Evolutionary conservation across 2,888 invertebrate genomes (phyloP).

Genomic region (Blastobasis lacticolella): DNA sequence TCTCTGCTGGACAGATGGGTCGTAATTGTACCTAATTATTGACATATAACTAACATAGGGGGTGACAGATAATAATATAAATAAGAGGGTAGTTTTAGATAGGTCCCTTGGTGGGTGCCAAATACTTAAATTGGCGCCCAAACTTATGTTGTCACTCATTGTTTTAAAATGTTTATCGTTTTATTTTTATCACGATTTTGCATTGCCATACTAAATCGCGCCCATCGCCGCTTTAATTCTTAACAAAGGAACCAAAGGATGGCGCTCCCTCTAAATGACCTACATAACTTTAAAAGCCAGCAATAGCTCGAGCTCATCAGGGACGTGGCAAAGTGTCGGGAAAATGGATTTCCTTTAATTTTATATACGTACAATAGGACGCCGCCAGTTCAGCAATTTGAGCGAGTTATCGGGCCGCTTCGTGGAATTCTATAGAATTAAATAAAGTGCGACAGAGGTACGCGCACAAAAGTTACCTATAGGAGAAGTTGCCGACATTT

Average conservation of each 20-base stretch:
- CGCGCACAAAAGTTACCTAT: slow-evolving; percentile 26
- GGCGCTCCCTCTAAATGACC: slow-evolving; percentile 21
- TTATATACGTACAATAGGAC: slow-evolving; percentile 38
- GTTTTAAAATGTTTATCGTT: too few species aligned
- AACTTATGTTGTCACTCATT: too few species aligned
- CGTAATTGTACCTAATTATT: slow-evolving; percentile 1
- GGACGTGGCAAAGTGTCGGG: slow-evolving; percentile 30
- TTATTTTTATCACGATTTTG: too few species aligned
- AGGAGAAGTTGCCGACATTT: slow-evolving; percentile 22
- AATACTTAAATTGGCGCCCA: not conserved
- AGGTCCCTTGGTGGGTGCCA: not conserved
- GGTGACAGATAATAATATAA: not conserved
- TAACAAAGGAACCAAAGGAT: not conserved
- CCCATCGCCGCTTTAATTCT: too few species aligned
- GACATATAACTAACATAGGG: not conserved
- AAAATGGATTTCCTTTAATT: slow-evolving; percentile 52
- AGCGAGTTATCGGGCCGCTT: slow-evolving; percentile 35
- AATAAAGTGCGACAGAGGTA: slow-evolving; percentile 31
- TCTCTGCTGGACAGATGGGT: slow-evolving; percentile 10
- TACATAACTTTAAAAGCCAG: slow-evolving; percentile 34
- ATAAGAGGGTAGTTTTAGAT: not conserved
- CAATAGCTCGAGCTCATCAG: slow-evolving; percentile 21
- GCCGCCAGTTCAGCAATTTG: slow-evolving; percentile 40
- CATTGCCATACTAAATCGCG: too few species aligned
- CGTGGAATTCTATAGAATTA: slow-evolving; percentile 39